Evolutionary conservation across 2,113 vertebrate genomes (phyloP).

Genomic region (Leptocoma aspasia): DNA sequence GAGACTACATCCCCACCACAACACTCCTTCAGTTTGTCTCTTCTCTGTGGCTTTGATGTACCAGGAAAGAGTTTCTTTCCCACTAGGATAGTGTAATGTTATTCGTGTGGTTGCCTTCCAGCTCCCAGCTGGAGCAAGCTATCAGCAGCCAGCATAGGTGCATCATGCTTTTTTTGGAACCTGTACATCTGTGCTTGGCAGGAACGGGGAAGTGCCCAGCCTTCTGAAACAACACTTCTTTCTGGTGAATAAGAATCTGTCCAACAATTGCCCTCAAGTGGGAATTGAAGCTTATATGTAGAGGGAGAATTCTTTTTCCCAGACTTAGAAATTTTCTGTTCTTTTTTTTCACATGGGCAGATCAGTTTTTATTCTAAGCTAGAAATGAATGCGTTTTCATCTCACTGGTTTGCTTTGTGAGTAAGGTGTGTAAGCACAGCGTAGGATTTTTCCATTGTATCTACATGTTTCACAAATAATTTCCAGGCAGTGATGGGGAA

Average conservation of each 20-base stretch:
- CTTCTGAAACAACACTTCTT: background rate
- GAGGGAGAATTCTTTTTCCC: background rate
- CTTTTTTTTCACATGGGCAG: background rate
- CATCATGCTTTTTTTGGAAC: background rate
- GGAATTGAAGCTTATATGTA: background rate
- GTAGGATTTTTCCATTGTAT: background rate
- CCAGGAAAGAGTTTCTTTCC: background rate
- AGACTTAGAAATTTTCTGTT: background rate
- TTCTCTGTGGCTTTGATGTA: background rate
- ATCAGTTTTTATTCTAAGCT: background rate
- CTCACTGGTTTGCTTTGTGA: background rate
- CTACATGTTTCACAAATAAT: background rate
- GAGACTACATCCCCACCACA: background rate
- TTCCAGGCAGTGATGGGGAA: background rate
- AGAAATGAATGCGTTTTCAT: background rate
- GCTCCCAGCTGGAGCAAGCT: background rate
- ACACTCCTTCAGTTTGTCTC: background rate
- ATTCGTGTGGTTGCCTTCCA: background rate
- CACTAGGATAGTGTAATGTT: background rate
- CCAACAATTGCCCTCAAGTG: background rate
- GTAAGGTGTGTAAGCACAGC: background rate
- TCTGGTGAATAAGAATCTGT: background rate
- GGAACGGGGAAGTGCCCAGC: background rate
- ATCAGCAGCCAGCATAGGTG: background rate
- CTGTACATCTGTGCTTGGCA: background rate